Evolutionary conservation across 2,797 vertebrate species (phyloP), one percentile per base, ranked within the genome.

Genomic region (Arrhamphus sclerolepis): DNA sequence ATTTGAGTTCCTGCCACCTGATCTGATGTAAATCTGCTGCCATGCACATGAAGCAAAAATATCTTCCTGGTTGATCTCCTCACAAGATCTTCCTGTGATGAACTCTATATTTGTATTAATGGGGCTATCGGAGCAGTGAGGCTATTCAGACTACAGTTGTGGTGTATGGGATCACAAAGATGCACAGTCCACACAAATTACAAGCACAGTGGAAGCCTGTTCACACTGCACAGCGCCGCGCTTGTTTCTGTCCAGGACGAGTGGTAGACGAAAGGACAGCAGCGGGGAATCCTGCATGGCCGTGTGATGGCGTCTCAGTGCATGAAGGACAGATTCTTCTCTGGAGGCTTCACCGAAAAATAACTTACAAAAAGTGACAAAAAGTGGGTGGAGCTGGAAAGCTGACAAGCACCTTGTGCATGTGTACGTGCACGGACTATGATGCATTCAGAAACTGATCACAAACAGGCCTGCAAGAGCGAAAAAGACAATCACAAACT

Each of bases 241-340:
- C 80, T 68, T 78, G 81, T 86, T 84, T 79, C 71, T 80, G 87
- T 85, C 83, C 86, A 78, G 72, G 78, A 82, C 75, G 53, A 24
- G 69, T 60, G 70, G 53, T 50, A 22, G 75, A 75, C 20, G 59
- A 75, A 80, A 57, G 53, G 57, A 49, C 62, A 77, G 72, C 81
- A 31, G 76, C 42, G 17, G 79, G 83, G 84, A 84, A 84, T 83
- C 77, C 76, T 83, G 71, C 70, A 41, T 26, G 75, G 73, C 64
- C 65, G 46, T 81, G 85, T 87, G 87, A 89, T 89, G 57, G 65
- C 73, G 34, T 38, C 73, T 68, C 76, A 80, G 77, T 65, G 73
- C 78, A 87, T 77, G 76, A 82, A 88, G 83, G 78, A 81, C 80
- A 66, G 73, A 63, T 77, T 88, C 87, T 86, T 87, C 84, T 88